These are phyloP conservation scores for Cinara cedri DNA, from an alignment of 2,888 invertebrate species.

Conservation along the genomic window DNA sequence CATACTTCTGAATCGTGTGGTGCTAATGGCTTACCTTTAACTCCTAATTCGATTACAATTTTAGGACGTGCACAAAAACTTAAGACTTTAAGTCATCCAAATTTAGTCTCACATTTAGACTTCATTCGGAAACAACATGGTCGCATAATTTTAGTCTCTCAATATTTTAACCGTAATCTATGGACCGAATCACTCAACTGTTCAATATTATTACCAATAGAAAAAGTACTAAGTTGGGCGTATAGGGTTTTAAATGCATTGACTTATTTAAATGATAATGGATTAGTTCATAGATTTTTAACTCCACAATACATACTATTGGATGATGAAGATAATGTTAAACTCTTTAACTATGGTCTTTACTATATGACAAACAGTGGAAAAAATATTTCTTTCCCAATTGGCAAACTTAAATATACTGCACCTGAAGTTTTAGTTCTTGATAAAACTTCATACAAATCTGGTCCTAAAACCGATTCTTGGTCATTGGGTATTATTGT, in stretches of 20 bases:
- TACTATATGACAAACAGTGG: conserved; percentile 89
- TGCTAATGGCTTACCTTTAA: conserved; percentile 92
- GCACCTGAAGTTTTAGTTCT: conserved; percentile 81
- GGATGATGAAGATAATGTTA: conserved; percentile 74
- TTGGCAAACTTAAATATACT: conserved; percentile 78
- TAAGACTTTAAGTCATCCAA: conserved; percentile 77
- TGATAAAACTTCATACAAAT: conserved; percentile 61
- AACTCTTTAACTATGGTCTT: conserved; percentile 91
- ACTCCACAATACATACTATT: conserved; percentile 83
- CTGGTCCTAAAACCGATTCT: conserved; percentile 82
- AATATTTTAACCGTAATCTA: conserved; percentile 75
- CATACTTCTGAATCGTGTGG: conserved; percentile 92
- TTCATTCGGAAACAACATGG: conserved; percentile 93
- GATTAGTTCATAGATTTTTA: conserved; percentile 80
- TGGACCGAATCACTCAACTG: conserved; percentile 64
- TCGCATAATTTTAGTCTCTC: conserved; percentile 83
- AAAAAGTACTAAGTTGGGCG: conserved; percentile 71
- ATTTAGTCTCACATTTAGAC: conserved; percentile 89
- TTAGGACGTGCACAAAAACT: conserved; percentile 85
- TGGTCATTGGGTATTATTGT: conserved; percentile 95
- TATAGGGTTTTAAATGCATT: conserved; percentile 78
- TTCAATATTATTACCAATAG: conserved; percentile 63
- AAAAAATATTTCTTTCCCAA: conserved; percentile 85
- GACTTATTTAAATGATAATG: conserved; percentile 73
- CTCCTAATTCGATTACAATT: conserved; percentile 95